A percentile compares a stretch with the other conserved stretches of the same genome.
phyloP scores from a whole-genome alignment of 2,888 invertebrate species.

The Thera obeliscata region DNA sequence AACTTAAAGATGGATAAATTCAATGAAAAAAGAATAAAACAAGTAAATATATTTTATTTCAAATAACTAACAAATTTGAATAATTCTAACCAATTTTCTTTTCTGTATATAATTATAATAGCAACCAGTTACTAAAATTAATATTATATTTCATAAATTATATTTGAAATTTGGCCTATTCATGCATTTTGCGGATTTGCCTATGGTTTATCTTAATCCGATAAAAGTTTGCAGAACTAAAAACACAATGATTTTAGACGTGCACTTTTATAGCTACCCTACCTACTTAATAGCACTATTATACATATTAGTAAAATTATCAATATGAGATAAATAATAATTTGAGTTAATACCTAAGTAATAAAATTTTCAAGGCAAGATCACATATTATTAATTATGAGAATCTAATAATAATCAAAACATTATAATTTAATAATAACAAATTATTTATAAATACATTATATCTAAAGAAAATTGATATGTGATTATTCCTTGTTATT shows the following conservation, averaged over 20 bases:
- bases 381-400: neutral
- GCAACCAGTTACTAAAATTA: too few relatives aligned
- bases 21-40: conserved; percentile 44
- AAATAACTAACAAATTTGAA: conserved; percentile 15
- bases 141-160: too few relatives aligned
- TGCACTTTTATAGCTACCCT: neutral
- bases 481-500: conserved; percentile 77
- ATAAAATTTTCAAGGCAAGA: too few relatives aligned
- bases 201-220: neutral
- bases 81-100: neutral
- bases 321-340: too few relatives aligned
- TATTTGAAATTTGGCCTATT: too few relatives aligned
- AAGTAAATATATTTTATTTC: conserved; percentile 59
- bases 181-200: too few relatives aligned
- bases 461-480: conserved; percentile 64
- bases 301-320: too few relatives aligned
- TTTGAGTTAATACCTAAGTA: too few relatives aligned
- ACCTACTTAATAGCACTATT: neutral
- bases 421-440: too few relatives aligned
- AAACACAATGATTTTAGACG: neutral
- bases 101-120: neutral
- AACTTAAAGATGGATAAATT: neutral
- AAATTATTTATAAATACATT: conserved; percentile 10
- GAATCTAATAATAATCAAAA: neutral
- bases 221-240: neutral